These are phyloP conservation scores for Drosophila borborema DNA, from an alignment of 2,888 invertebrate genomes.

Conservation along the genomic window DNA sequence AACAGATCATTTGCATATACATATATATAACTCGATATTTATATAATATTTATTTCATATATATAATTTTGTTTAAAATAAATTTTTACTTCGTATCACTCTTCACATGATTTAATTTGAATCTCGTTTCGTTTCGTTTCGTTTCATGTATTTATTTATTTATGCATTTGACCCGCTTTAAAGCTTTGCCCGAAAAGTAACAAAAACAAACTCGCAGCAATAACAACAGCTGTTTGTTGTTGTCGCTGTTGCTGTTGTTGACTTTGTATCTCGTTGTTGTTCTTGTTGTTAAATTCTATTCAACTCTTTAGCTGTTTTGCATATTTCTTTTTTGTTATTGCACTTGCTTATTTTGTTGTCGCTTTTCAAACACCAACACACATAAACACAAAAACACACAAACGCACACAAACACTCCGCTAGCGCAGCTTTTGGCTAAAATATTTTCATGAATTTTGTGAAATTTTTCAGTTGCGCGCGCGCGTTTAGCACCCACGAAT, in stretches of 20 bases:
- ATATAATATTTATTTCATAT: background rate
- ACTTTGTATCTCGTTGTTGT: conserved; percentile 61
- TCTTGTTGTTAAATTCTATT: conserved; percentile 52
- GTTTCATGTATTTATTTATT: conserved; percentile 63
- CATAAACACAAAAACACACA: conserved; percentile 5
- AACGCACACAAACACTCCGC: conserved; percentile 21
- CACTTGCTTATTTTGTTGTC: conserved; percentile 60
- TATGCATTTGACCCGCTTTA: conserved; percentile 79
- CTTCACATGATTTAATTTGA: conserved; percentile 12
- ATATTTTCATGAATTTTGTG: conserved; percentile 58
- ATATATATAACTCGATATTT: conserved; percentile 9
- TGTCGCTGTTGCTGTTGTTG: conserved; percentile 37
- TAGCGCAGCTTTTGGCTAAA: conserved; percentile 41
- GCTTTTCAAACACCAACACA: conserved; percentile 40
- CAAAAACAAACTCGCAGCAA: conserved; percentile 36
- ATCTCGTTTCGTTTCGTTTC: conserved; percentile 34
- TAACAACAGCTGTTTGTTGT: conserved; percentile 44
- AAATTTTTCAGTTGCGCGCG: conserved; percentile 64
- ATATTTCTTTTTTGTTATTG: conserved; percentile 49
- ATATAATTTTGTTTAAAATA: background rate
- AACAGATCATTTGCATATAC: conserved; percentile 7
- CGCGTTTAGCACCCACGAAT: conserved; percentile 63
- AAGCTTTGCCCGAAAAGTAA: conserved; percentile 48
- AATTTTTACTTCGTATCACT: background rate
- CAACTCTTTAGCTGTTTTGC: conserved; percentile 69